Percentiles rank a stretch among this genome's conserved stretches.
Conservation (phyloP, 2,797 vertebrate species). For the Perdix hodgsoniae region DNA sequence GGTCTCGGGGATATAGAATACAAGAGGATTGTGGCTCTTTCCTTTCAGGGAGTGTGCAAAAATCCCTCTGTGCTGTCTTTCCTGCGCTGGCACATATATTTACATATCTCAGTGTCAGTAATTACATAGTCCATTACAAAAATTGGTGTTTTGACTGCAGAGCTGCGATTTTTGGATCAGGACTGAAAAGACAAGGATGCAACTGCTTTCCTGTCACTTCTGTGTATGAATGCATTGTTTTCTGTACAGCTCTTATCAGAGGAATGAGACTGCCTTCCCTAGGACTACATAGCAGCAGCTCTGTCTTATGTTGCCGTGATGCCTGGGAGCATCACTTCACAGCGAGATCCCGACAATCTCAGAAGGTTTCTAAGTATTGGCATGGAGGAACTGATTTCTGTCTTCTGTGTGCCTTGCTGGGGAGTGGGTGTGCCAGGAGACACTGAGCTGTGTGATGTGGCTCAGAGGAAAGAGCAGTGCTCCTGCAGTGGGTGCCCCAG, state of each 20-base stretch:
- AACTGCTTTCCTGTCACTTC: not conserved
- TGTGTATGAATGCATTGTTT: not conserved
- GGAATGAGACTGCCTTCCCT: not conserved
- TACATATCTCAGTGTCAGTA: not conserved
- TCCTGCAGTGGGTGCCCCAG: not conserved
- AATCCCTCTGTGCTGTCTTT: not conserved
- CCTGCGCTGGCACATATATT: not conserved
- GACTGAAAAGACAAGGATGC: not conserved
- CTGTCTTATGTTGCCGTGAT: accelerated
- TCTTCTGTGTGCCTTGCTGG: not conserved
- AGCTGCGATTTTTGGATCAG: not conserved
- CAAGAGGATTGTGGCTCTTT: not conserved
- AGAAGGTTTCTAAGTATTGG: not conserved
- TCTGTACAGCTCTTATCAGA: not conserved
- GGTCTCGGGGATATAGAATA: not conserved
- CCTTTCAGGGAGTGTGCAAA: not conserved
- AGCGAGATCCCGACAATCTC: not conserved
- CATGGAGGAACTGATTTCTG: not conserved
- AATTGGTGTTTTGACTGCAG: not conserved
- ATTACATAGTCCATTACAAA: not conserved
- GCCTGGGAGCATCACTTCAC: not conserved
- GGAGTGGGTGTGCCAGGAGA: conserved; percentile 42
- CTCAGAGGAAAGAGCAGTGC: not conserved
- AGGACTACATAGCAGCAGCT: not conserved
- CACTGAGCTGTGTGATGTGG: not conserved